phyloP scores from a whole-genome alignment of 2,888 invertebrate species.

The Lamellibrachia columna region DNA sequence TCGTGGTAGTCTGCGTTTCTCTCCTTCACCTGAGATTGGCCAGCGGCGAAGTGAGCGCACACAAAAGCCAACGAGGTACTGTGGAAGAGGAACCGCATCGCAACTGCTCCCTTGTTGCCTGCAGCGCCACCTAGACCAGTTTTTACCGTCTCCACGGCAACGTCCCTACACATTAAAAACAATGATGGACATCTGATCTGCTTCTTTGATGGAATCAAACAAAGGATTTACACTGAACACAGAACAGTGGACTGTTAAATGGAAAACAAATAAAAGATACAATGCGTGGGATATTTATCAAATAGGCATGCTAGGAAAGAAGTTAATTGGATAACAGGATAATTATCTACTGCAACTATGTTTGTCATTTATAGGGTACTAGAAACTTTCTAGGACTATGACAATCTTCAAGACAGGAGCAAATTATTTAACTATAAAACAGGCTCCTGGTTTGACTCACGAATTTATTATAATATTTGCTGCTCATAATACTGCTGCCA shows the following conservation, averaged over 20 bases:
- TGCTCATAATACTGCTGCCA: background rate
- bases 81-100: conserved; percentile 88
- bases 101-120: conserved; percentile 95
- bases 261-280: background rate
- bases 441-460: background rate
- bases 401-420: background rate
- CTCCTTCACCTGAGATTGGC: conserved; percentile 93
- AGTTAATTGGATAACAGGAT: background rate
- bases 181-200: background rate
- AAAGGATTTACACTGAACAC: background rate
- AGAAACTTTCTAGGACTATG: background rate
- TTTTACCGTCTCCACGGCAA: conserved; percentile 94
- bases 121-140: conserved; percentile 98
- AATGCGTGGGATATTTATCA: background rate
- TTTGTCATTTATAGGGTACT: background rate
- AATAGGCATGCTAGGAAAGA: background rate
- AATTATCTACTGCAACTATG: background rate
- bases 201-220: background rate
- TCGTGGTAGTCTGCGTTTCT: conserved; percentile 96
- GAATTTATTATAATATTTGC: background rate
- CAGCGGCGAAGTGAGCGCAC: conserved; percentile 98
- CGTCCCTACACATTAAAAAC: conserved; percentile 72
- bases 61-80: conserved; percentile 96
- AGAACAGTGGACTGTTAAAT: too few relatives aligned
- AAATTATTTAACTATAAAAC: background rate